These are phyloP conservation scores for Ara ararauna DNA, from an alignment of 2,797 vertebrate genomes.

Conservation along the genomic window DNA sequence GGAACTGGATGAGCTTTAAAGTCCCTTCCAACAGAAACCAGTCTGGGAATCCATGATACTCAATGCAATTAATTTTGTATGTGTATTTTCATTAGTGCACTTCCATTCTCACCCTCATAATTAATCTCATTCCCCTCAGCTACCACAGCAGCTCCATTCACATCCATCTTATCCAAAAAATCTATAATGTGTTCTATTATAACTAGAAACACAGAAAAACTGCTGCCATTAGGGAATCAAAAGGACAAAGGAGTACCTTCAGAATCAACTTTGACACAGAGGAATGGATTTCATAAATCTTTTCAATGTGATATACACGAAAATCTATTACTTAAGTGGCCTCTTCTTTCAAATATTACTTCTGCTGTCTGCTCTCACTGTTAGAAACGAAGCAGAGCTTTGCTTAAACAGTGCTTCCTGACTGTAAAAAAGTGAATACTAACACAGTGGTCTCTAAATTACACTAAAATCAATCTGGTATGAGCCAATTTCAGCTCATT, in stretches of 20 bases:
- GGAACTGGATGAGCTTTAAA: accelerated
- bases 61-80: not conserved
- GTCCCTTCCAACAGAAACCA: not conserved
- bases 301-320: not conserved
- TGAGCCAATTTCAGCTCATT: not conserved
- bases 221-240: not conserved
- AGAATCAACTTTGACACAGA: not conserved
- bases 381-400: not conserved
- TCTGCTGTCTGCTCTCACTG: not conserved
- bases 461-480: not conserved
- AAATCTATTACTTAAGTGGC: not conserved
- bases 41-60: no score
- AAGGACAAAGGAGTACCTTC: not conserved
- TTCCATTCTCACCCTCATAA: not conserved
- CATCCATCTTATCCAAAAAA: not conserved
- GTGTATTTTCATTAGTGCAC: not conserved
- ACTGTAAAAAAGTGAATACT: not conserved
- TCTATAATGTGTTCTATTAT: not conserved
- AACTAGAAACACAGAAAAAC: not conserved
- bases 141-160: not conserved
- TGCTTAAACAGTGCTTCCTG: not conserved
- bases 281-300: not conserved
- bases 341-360: not conserved
- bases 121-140: not conserved
- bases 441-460: not conserved